Conservation (phyloP, 2,888 invertebrate genomes). For the Drosophila ustulata region DNA sequence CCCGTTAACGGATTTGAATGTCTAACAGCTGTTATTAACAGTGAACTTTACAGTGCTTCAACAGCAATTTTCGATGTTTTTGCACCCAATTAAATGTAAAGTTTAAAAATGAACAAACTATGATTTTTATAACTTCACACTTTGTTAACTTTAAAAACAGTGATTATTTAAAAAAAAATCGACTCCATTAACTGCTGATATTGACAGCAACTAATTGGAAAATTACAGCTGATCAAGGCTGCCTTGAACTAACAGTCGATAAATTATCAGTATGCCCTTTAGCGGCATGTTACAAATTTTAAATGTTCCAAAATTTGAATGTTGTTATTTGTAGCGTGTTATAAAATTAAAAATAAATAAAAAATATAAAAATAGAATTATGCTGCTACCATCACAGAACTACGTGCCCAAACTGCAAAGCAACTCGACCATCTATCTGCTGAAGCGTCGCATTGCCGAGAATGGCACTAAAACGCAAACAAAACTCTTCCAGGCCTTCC, state of each 20-base stretch:
- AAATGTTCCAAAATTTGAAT: slow-evolving; percentile 3
- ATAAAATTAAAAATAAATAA: slow-evolving; percentile 51
- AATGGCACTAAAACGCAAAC: slow-evolving; percentile 58
- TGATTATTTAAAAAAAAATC: background rate
- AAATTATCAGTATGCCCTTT: background rate
- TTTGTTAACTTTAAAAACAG: too few relatives aligned
- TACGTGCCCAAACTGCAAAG: slow-evolving; percentile 14
- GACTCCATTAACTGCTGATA: slow-evolving; percentile 19
- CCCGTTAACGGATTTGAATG: too few relatives aligned
- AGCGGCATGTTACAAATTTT: slow-evolving; percentile 6
- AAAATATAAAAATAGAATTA: slow-evolving; percentile 37
- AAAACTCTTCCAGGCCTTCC: slow-evolving; percentile 55
- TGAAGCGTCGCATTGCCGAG: slow-evolving; percentile 55
- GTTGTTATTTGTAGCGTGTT: slow-evolving; percentile 34
- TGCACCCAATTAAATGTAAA: too few relatives aligned
- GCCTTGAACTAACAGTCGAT: slow-evolving; percentile 23
- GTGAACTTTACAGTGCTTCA: too few relatives aligned
- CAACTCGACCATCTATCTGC: slow-evolving; percentile 30
- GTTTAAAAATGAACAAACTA: too few relatives aligned
- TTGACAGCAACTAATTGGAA: slow-evolving; percentile 20
- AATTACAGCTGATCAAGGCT: slow-evolving; percentile 11
- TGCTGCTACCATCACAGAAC: slow-evolving; percentile 56
- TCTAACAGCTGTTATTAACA: too few relatives aligned
- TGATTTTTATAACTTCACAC: too few relatives aligned
- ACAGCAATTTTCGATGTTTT: too few relatives aligned